Evolutionary conservation across 2,888 invertebrate species (phyloP), one percentile per base, ranked within the genome.

Genomic region (Phortica okadai): DNA sequence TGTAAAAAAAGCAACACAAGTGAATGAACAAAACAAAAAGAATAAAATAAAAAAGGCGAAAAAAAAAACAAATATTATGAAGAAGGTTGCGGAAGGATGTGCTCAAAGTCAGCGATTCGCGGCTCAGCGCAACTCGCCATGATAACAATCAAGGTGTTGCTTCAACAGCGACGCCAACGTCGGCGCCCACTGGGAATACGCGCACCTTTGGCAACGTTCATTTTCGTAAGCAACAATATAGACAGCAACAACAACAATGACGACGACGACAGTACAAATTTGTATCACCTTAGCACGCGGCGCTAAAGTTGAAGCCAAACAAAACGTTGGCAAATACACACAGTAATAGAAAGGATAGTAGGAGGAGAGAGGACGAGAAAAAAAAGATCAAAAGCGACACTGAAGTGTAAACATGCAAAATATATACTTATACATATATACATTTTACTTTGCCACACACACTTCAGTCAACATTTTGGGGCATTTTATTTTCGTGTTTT

Each of bases 361-460:
- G 1, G 25, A 50, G 64, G 11, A 64, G 3, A 10, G 59, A 10
- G 56, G 5, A 56, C n/a, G 67, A 69, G 77, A 77, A 82, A 82
- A 80, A 81, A 77, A 87, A 87, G 85, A 88, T 85, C 88, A 85
- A 85, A 85, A 83, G 88, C 88, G 80, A 81, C 74, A 69, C 78
- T 82, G 80, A 78, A 78, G 79, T 79, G 81, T 80, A 82, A 87
- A 79, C 79, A 82, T 88, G 84, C 83, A 82, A 81, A 88, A 56
- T 33, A 33, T 33, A 33, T 33, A 33, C 33, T 33, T 88, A 88
- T 88, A 88, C 87, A 81, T 80, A 88, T 88, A 81, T 80, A 87
- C 82, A 80, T 88, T 86, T 79, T 74, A n/a, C 66, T 11, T 66
- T 42, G 33, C 33, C 42, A 33, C 33, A 33, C 42, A 42, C 16